Base-by-base conservation (phyloP, 2,797 vertebrate species). In the Leptatherina wallacei region DNA sequence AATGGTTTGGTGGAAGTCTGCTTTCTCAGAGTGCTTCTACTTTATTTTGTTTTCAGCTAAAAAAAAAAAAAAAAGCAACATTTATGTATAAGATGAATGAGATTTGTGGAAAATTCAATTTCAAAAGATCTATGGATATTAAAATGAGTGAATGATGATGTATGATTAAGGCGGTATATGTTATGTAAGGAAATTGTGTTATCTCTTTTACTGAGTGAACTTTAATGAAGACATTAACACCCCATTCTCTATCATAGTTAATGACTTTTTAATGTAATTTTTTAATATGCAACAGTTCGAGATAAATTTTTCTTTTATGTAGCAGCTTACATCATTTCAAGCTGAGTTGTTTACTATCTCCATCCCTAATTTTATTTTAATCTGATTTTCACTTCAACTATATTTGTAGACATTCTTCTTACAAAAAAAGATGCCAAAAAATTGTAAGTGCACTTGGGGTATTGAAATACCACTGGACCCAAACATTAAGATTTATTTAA, bases 191-290 rank as follows among this genome's bases (percentile, higher is more conserved):
- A 66, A 80, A 86, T 65, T 61, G 56, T 29, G 68, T 85, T 78
- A 73, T 83, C 66, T 80, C 56, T 40, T 77, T 71, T 47, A 4
- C 75, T 80, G 61, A 80, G 65, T 68, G 16, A 83, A 69, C 65
- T 64, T 75, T 81, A 83, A 84, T 78, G 80, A 79, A 82, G 61
- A 61, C 74, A 77, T 75, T 80, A 84, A 81, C 83, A 67, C 38
- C 54, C 38, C 58, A 40, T 61, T 72, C 65, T 84, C 74, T 71
- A 22, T 69, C 33, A 70, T 38, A 44, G 35, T 67, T 81, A 79
- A 86, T 87, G 78, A 10, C 30, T 83, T 85, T 80, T 86, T 77
- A 80, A 87, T 86, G 40, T 11, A 5, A 58, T 67, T 64, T 82
- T 5, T 16, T 14, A 40, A 18, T 20, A n/a, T 30, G 54, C 40